These are phyloP conservation scores for Trichomalopsis sarcophagae DNA, from an alignment of 1,140 invertebrate genomes.

Conservation along the genomic window DNA sequence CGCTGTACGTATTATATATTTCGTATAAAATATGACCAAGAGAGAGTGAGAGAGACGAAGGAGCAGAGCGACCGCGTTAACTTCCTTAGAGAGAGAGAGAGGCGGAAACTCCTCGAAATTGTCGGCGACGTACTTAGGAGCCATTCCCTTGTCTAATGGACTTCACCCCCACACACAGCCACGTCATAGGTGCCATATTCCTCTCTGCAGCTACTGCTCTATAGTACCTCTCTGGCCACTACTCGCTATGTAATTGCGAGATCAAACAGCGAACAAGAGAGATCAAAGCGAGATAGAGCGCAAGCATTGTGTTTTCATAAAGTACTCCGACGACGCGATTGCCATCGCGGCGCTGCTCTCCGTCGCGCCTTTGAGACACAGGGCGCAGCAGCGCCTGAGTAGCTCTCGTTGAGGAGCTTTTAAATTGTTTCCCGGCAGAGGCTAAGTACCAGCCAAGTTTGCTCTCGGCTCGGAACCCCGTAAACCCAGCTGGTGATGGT, in stretches of 20 bases:
- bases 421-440: slow-evolving; percentile 19
- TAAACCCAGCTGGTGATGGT: neutral
- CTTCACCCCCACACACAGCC: neutral
- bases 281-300: neutral
- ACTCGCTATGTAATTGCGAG: slow-evolving; percentile 36
- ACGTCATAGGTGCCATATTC: neutral
- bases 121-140: slow-evolving; percentile 42
- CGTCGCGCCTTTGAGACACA: slow-evolving; percentile 20
- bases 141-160: slow-evolving; percentile 43
- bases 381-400: neutral
- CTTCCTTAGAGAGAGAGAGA: neutral
- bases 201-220: neutral
- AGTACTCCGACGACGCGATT: slow-evolving; percentile 11
- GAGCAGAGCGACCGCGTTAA: neutral
- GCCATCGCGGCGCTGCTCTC: neutral
- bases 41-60: slow-evolving; percentile 3
- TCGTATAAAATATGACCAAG: neutral
- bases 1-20: too few relatives aligned
- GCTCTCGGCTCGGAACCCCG: neutral
- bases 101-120: slow-evolving; percentile 46
- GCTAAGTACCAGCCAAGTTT: neutral
- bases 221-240: neutral
- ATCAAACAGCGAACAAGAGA: slow-evolving; percentile 35
- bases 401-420: slow-evolving; percentile 24
- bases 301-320: slow-evolving; percentile 34